Base-by-base conservation (phyloP, 2,888 invertebrate species). In the Pseudococcus jackbeardsleyi region DNA sequence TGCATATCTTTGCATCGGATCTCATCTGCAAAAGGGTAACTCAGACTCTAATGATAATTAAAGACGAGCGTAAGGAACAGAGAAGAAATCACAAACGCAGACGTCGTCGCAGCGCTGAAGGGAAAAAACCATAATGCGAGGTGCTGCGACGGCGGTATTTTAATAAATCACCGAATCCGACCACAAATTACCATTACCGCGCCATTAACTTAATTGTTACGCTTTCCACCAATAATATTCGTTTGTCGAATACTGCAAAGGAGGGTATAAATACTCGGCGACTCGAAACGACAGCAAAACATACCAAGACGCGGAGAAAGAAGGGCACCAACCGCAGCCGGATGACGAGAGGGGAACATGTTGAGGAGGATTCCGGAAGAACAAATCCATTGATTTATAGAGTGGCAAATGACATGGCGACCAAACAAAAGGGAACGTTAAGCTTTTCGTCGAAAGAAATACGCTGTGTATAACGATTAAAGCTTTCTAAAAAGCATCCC, bases 131-230 rank as follows among this genome's bases (percentile, higher is more conserved):
- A 42, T 9, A 42, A 42, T 9, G 42, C 42, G 8, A 9, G 42
- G 42, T 42, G 42, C 42, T 42, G 42, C 42, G 42, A 42, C 42
- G 42, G 48, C 9, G 79, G 79, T 72, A 33, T 46, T 72, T 85
- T 64, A 39, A 86, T 86, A 86, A 86, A 86, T 86, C 86, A 72
- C 46, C n/a, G 22, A 72, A 86, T 82, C 11, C 79, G 79, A 46
- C 79, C 86, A 86, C 86, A 72, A 86, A 86, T 86, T 86, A 86
- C 86, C 86, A 86, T 86, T 86, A 86, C 68, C 86, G 77, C 86
- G 86, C 86, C 86, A 86, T 86, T 86, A 86, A 86, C 42, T 86
- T 86, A 86, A 86, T 86, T 72, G 68, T 86, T 86, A 86, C 86
- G 85, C 85, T 54, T 85, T 54, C 85, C 85, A 33, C 85, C 85